Conservation (phyloP, 2,888 invertebrate species). For the Amaurobius ferox region DNA sequence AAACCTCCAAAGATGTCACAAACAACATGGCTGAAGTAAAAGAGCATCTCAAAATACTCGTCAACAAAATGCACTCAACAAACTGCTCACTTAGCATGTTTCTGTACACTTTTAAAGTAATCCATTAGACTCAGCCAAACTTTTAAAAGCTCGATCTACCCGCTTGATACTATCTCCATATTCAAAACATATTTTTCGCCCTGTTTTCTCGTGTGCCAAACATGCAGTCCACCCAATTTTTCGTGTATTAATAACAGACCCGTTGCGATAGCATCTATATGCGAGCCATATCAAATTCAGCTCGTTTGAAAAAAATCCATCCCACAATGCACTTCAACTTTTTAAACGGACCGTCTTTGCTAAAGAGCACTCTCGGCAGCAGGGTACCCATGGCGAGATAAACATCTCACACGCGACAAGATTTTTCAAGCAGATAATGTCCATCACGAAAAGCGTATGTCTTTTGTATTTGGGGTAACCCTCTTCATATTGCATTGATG, state of each 20-base stretch:
- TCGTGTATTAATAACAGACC: constrained; percentile 52
- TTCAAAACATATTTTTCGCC: constrained; percentile 44
- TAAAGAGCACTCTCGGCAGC: constrained; percentile 50
- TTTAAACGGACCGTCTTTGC: not conserved
- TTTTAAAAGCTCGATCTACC: constrained; percentile 1
- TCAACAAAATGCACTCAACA: too few species aligned
- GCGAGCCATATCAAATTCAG: constrained; percentile 23
- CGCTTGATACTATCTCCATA: constrained; percentile 19
- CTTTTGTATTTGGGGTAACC: constrained; percentile 17
- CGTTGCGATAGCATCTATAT: constrained; percentile 37
- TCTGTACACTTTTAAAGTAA: not conserved
- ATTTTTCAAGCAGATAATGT: constrained; percentile 50
- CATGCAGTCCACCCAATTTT: constrained; percentile 35
- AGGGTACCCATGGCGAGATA: constrained; percentile 38
- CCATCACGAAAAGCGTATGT: constrained; percentile 11
- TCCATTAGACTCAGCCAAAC: not conserved
- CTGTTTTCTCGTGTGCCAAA: constrained; percentile 5
- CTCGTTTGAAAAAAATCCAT: not conserved
- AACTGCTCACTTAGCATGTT: not conserved
- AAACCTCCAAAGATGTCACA: too few species aligned
- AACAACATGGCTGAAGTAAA: too few species aligned
- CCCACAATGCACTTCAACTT: constrained; percentile 41
- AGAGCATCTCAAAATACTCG: too few species aligned
- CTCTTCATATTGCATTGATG: constrained; percentile 41
- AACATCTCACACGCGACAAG: constrained; percentile 66